Evolutionary conservation across 2,797 vertebrate species (phyloP).

Genomic region (Melanogrammus aeglefinus): DNA sequence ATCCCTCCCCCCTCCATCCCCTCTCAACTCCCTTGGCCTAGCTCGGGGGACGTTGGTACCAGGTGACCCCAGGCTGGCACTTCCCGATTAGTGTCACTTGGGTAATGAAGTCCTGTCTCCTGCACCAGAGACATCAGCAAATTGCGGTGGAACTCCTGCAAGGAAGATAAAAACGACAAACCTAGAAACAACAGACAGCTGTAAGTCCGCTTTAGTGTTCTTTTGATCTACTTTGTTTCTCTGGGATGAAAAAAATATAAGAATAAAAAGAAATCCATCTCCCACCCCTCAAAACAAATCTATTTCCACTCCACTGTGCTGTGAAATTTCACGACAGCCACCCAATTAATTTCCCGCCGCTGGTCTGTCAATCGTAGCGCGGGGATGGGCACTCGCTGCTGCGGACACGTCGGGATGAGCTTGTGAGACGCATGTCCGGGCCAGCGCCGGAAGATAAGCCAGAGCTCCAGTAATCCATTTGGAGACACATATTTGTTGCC

Average conservation of each 20-base stretch:
- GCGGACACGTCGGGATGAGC: conserved; percentile 30
- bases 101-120: too few relatives aligned
- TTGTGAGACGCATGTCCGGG: conserved; percentile 24
- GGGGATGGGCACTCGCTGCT: conserved; percentile 17
- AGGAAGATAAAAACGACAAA: background rate
- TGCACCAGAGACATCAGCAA: too few relatives aligned
- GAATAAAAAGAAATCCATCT: background rate
- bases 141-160: too few relatives aligned
- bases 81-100: too few relatives aligned
- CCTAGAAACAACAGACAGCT: background rate
- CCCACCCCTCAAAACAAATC: conserved; percentile 15
- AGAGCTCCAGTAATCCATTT: conserved; percentile 33
- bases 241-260: background rate
- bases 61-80: too few relatives aligned
- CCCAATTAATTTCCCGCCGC: conserved; percentile 37
- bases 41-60: too few relatives aligned
- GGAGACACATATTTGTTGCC: conserved; percentile 26
- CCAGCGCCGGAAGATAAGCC: conserved; percentile 28
- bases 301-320: conserved; percentile 27
- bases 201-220: conserved; percentile 7
- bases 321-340: conserved; percentile 40
- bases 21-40: too few relatives aligned
- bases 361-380: conserved; percentile 32
- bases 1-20: background rate
- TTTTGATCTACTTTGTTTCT: conserved; percentile 22